Evolutionary conservation across 2,888 invertebrate species (phyloP).

Genomic region (Mongoloraphidia duomilia): DNA sequence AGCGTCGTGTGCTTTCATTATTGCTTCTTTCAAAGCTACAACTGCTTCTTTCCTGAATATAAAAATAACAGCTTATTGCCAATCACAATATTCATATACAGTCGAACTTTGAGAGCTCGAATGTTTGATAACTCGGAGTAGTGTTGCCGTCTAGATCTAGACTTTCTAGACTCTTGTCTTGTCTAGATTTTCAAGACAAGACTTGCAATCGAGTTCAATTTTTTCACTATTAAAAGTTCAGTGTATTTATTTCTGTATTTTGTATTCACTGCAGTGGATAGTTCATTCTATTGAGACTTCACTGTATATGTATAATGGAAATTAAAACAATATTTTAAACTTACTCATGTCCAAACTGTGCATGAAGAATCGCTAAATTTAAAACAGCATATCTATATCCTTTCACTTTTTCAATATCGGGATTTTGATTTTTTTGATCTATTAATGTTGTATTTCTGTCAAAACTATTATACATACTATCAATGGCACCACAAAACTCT

Average conservation of each 20-base stretch:
- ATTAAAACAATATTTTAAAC: slow-evolving; percentile 15
- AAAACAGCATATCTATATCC: slow-evolving; percentile 78
- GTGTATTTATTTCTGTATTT: too few species aligned
- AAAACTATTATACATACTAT: slow-evolving; percentile 70
- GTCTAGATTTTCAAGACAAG: too few species aligned
- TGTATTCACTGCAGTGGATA: too few species aligned
- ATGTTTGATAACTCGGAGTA: too few species aligned
- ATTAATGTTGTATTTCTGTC: slow-evolving; percentile 41
- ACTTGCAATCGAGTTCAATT: too few species aligned
- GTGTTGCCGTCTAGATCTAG: too few species aligned
- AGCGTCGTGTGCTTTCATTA: slow-evolving; percentile 75
- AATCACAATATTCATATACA: neutral
- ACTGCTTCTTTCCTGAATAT: slow-evolving; percentile 55
- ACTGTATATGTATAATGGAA: too few species aligned
- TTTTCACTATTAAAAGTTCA: too few species aligned
- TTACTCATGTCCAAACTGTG: slow-evolving; percentile 70
- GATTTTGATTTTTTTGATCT: slow-evolving; percentile 30
- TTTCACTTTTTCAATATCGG: slow-evolving; percentile 37
- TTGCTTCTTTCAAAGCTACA: slow-evolving; percentile 71
- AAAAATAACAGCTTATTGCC: slow-evolving; percentile 6
- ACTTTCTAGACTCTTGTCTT: too few species aligned
- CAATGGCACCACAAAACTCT: slow-evolving; percentile 73
- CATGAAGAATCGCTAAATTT: slow-evolving; percentile 80
- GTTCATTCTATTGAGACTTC: too few species aligned
- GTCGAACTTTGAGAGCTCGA: too few species aligned